Evolutionary conservation across 1,140 invertebrate genomes (phyloP).

Genomic region (Papilio dardanus): DNA sequence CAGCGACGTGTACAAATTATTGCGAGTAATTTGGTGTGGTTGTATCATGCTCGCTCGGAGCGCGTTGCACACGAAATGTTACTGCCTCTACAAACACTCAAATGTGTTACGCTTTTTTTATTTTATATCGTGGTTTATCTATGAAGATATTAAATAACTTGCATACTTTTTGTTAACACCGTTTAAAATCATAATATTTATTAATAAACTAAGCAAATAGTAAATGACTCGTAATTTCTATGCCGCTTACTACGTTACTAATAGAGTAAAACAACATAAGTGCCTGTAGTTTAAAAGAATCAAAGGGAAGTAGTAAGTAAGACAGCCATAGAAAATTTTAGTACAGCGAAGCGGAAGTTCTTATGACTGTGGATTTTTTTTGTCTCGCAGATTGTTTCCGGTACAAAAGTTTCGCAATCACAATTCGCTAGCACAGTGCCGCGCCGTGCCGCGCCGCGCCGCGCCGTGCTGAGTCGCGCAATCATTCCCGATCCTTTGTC

Average conservation of each 20-base stretch:
- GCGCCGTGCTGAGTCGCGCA: not conserved
- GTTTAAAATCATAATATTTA: too few relatives aligned
- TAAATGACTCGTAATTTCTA: too few relatives aligned
- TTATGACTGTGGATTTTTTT: not conserved
- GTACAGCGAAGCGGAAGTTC: not conserved
- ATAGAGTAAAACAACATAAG: not conserved
- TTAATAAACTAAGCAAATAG: too few relatives aligned
- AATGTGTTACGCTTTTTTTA: too few relatives aligned
- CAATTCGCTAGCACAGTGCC: not conserved
- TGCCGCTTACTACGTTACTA: too few relatives aligned
- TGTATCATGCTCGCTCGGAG: not conserved
- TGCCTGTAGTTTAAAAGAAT: not conserved
- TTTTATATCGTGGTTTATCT: too few relatives aligned
- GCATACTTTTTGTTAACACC: too few relatives aligned
- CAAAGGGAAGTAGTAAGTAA: not conserved
- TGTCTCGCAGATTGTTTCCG: not conserved
- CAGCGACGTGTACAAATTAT: not conserved
- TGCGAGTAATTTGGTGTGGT: not conserved
- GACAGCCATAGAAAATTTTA: not conserved
- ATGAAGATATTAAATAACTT: too few relatives aligned
- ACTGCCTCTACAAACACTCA: too few relatives aligned
- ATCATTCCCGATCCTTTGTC: slow-evolving; percentile 4
- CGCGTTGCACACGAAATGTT: not conserved
- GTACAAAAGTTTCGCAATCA: slow-evolving; percentile 1
- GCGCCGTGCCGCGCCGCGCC: not conserved